Percentiles rank a stretch among this genome's conserved stretches.
phyloP scores from a whole-genome alignment of 2,888 invertebrate species.

The Stenichneumon culpator region DNA sequence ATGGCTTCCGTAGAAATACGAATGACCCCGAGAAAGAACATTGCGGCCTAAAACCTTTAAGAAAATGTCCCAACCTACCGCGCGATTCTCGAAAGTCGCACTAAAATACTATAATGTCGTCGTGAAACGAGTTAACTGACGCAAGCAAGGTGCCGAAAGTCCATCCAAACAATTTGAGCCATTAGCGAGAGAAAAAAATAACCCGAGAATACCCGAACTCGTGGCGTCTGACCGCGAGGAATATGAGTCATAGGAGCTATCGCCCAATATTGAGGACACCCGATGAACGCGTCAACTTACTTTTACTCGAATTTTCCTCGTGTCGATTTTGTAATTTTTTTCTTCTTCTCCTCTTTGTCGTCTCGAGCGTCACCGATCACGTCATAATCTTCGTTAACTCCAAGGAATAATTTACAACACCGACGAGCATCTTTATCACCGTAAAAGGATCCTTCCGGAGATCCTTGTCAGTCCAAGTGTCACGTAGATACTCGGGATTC shows the following conservation, averaged over 20 bases:
- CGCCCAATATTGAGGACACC: background rate
- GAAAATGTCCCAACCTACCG: background rate
- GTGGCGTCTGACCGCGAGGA: background rate
- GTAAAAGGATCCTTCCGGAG: slow-evolving; percentile 5
- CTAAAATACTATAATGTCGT: background rate
- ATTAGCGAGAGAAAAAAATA: slow-evolving; percentile 8
- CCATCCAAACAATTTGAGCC: background rate
- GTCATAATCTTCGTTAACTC: background rate
- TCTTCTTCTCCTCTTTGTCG: background rate
- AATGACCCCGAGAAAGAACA: background rate
- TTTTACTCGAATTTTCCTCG: background rate
- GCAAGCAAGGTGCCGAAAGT: background rate
- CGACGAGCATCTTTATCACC: slow-evolving; percentile 12
- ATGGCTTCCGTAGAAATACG: background rate
- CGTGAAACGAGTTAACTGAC: background rate
- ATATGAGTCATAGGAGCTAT: background rate
- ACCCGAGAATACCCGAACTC: no score
- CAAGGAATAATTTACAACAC: background rate
- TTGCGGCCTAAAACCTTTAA: background rate
- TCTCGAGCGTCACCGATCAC: background rate
- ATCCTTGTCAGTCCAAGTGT: slow-evolving; percentile 13
- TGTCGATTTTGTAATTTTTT: background rate
- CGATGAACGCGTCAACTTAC: background rate
- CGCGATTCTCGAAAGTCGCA: background rate
- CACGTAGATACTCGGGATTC: slow-evolving; percentile 28